Conservation (phyloP, 2,888 invertebrate genomes). For the Himalopsyche anomala region DNA sequence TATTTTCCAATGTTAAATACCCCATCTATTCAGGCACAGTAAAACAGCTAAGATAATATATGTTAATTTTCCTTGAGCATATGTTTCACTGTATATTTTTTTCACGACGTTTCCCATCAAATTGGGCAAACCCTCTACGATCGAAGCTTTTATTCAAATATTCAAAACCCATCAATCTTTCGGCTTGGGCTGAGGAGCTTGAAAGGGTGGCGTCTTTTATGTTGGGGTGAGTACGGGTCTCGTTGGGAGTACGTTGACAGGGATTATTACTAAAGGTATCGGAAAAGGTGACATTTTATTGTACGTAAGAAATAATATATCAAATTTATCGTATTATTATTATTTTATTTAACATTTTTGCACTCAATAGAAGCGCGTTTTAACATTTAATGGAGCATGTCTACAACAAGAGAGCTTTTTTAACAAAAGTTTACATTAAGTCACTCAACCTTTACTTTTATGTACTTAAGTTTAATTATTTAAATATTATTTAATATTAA, state of each 20-base stretch:
- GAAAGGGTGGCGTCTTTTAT: neutral
- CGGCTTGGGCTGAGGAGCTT: constrained; percentile 12
- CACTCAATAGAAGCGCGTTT: too few species aligned
- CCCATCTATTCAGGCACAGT: constrained; percentile 18
- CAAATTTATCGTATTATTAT: too few species aligned
- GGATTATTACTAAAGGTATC: neutral
- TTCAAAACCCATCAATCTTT: constrained; percentile 61
- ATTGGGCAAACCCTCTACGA: constrained; percentile 50
- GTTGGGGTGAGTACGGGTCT: constrained; percentile 14
- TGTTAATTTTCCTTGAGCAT: constrained; percentile 31
- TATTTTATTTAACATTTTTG: too few species aligned
- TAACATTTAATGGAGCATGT: too few species aligned
- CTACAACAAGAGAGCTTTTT: too few species aligned
- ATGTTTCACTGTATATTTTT: constrained; percentile 38
- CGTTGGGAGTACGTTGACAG: neutral
- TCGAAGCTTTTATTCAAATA: constrained; percentile 59
- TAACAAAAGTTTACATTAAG: too few species aligned
- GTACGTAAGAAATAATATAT: too few species aligned
- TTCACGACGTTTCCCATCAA: constrained; percentile 53
- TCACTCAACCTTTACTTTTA: too few species aligned
- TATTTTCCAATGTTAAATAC: neutral
- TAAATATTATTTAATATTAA: too few species aligned
- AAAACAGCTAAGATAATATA: constrained; percentile 32
- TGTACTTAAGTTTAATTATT: too few species aligned
- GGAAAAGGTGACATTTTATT: constrained; percentile 4